Conservation (phyloP, 1,140 invertebrate genomes). For the Scaptomyza pallida region DNA sequence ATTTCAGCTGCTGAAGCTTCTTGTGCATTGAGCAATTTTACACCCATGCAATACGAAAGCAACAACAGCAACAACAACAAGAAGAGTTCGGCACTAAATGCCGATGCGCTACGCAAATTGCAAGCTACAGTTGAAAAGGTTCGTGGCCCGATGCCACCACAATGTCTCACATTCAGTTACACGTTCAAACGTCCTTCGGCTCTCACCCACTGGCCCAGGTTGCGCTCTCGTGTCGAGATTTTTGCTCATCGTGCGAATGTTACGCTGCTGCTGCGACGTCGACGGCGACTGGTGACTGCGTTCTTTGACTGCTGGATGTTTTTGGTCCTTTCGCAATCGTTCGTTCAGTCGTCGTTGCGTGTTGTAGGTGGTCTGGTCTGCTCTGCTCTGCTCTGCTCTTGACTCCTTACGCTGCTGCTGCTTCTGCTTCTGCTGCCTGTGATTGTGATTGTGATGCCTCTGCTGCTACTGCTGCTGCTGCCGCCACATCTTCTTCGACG, state of each 20-base stretch:
- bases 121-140: conserved; percentile 56
- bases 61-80: conserved; percentile 31
- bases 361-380: conserved; percentile 79
- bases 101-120: conserved; percentile 78
- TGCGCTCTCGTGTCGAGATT: conserved; percentile 46
- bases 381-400: conserved; percentile 40
- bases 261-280: conserved; percentile 39
- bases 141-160: conserved; percentile 40
- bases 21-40: conserved; percentile 59
- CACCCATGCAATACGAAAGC: conserved; percentile 51
- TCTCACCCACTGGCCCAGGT: conserved; percentile 33
- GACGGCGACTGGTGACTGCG: conserved; percentile 5
- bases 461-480: conserved; percentile 22
- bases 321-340: conserved; percentile 75
- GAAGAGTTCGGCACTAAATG: conserved; percentile 49
- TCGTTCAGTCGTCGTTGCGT: conserved; percentile 80
- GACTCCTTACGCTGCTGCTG: conserved; percentile 24
- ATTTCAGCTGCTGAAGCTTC: conserved; percentile 10
- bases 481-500: conserved; percentile 29
- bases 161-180: conserved; percentile 3
- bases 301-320: conserved; percentile 43
- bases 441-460: conserved; percentile 8
- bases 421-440: conserved; percentile 32
- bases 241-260: conserved; percentile 30
- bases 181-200: conserved; percentile 33